These are phyloP conservation scores for Calliopum simillimum DNA, from an alignment of 2,888 invertebrate species.

Conservation along the genomic window DNA sequence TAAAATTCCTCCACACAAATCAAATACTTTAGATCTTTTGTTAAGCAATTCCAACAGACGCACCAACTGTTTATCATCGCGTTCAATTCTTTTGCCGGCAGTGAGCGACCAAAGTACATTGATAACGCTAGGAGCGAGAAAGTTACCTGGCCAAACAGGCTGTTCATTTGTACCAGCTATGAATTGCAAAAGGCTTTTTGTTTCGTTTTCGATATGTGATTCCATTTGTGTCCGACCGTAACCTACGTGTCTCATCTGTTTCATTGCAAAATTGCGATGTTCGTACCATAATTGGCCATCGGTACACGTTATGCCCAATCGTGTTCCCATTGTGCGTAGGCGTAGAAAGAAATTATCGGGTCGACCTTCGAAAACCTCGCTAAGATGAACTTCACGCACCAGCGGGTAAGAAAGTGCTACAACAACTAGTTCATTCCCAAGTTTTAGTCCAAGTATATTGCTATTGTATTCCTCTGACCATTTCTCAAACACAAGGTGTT, in stretches of 20 bases:
- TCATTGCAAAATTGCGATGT: conserved; percentile 70
- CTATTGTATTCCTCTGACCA: conserved; percentile 69
- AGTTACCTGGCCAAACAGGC: conserved; percentile 61
- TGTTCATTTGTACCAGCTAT: conserved; percentile 50
- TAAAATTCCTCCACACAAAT: conserved; percentile 72
- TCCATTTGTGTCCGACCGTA: conserved; percentile 71
- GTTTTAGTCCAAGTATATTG: conserved; percentile 71
- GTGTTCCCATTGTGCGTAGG: conserved; percentile 74
- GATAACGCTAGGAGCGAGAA: conserved; percentile 72
- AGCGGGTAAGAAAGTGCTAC: conserved; percentile 70
- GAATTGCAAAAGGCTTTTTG: conserved; percentile 65
- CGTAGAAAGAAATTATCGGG: conserved; percentile 76
- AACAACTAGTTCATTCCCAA: conserved; percentile 70
- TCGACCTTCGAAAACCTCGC: conserved; percentile 74
- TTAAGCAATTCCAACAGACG: conserved; percentile 68
- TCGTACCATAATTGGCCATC: conserved; percentile 72
- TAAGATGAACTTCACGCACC: conserved; percentile 70
- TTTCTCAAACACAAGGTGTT: conserved; percentile 69
- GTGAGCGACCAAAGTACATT: conserved; percentile 76
- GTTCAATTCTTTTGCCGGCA: conserved; percentile 69
- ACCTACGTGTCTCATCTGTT: conserved; percentile 70
- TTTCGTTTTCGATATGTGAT: conserved; percentile 70
- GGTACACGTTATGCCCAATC: conserved; percentile 70
- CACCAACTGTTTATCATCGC: conserved; percentile 66
- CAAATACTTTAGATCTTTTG: conserved; percentile 70